A percentile compares a stretch with the other conserved stretches of the same genome.
phyloP scores from a whole-genome alignment of 2,797 vertebrate genomes.

The Pseudocheirus occidentalis region DNA sequence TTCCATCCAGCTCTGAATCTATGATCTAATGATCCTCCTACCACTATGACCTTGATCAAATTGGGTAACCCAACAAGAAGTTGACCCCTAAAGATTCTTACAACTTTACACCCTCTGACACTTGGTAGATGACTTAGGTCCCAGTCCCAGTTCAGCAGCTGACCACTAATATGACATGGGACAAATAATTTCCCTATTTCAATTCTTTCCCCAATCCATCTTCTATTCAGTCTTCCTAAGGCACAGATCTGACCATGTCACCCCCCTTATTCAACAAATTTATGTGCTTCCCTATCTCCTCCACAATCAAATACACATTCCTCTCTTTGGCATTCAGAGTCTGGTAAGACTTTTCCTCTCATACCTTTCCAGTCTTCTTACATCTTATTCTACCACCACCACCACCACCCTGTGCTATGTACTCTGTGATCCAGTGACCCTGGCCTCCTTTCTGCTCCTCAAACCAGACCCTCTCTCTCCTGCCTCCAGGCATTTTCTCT shows the following conservation, averaged over 20 bases:
- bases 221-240: background rate
- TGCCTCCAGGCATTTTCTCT: background rate
- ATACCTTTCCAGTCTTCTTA: background rate
- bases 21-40: background rate
- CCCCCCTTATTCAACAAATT: background rate
- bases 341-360: background rate
- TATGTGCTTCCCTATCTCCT: background rate
- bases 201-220: background rate
- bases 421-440: background rate
- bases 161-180: background rate
- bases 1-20: background rate
- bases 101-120: background rate
- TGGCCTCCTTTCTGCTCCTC: background rate
- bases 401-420: no score
- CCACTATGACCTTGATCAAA: background rate
- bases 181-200: background rate
- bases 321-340: background rate
- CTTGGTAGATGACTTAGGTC: background rate
- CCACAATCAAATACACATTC: background rate
- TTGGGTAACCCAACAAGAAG: background rate
- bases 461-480: background rate
- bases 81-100: background rate
- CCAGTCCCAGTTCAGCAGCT: background rate
- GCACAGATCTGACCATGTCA: background rate
- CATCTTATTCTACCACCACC: background rate